phyloP scores from a whole-genome alignment of 2,888 invertebrate genomes.

The Trichogramma evanescens region DNA sequence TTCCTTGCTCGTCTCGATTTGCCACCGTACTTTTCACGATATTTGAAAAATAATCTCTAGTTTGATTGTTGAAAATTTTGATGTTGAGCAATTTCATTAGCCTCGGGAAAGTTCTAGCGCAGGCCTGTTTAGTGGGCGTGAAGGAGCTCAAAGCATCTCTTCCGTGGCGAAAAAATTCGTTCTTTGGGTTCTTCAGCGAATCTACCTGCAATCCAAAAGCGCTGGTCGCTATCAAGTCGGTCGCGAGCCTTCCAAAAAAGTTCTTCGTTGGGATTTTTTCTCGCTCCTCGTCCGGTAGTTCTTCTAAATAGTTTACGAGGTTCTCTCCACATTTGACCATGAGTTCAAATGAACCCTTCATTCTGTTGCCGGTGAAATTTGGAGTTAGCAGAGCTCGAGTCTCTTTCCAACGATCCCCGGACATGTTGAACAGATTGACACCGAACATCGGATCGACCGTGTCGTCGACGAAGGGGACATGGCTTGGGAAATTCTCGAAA shows the following conservation, averaged over 20 bases:
- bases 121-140: conserved; percentile 23
- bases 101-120: conserved; percentile 17
- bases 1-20: conserved; percentile 26
- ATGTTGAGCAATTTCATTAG: conserved; percentile 20
- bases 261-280: conserved; percentile 42
- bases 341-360: conserved; percentile 51
- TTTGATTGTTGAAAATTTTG: conserved; percentile 14
- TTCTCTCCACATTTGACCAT: conserved; percentile 40
- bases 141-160: conserved; percentile 27
- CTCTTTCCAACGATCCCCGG: conserved; percentile 50
- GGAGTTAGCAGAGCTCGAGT: conserved; percentile 50
- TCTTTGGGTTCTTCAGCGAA: conserved; percentile 36
- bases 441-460: conserved; percentile 28
- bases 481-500: conserved; percentile 36
- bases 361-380: conserved; percentile 37
- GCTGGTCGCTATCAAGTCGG: conserved; percentile 48
- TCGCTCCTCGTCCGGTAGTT: conserved; percentile 7
- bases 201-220: conserved; percentile 47
- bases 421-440: conserved; percentile 27
- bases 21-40: conserved; percentile 21
- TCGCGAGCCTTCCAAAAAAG: conserved; percentile 40
- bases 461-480: conserved; percentile 27
- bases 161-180: conserved; percentile 38
- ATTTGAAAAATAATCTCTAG: conserved; percentile 24
- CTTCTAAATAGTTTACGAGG: conserved; percentile 29